phyloP scores from a whole-genome alignment of 2,888 invertebrate genomes.

The Agonopterix arenella region DNA sequence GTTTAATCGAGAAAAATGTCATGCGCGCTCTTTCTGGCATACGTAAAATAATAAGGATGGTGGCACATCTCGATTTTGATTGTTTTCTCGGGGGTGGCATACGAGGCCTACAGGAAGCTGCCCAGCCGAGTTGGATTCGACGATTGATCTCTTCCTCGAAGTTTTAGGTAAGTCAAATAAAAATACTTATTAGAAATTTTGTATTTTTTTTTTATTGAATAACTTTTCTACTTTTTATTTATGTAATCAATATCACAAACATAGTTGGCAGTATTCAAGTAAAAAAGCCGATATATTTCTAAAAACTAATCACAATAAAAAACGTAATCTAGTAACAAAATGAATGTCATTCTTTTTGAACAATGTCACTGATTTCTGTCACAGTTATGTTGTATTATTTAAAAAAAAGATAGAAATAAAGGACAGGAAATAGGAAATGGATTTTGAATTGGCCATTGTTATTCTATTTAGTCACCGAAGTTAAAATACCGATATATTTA shows the following conservation, averaged over 20 bases:
- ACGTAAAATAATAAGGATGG: too few relatives aligned
- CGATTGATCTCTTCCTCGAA: too few relatives aligned
- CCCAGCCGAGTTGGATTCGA: too few relatives aligned
- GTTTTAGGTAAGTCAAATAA: conserved; percentile 9
- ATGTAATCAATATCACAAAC: conserved; percentile 65
- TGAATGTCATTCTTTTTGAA: conserved; percentile 15
- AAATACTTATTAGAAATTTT: conserved; percentile 54
- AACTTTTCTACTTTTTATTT: conserved; percentile 52
- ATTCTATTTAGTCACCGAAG: conserved; percentile 14
- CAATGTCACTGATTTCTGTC: conserved; percentile 21
- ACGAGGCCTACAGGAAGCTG: too few relatives aligned
- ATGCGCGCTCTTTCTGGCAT: too few relatives aligned
- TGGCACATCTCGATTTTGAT: too few relatives aligned
- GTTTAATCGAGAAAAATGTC: too few relatives aligned
- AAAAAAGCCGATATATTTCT: conserved; percentile 62
- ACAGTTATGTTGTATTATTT: conserved; percentile 10
- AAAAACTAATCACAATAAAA: conserved; percentile 38
- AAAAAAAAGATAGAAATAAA: conserved; percentile 22
- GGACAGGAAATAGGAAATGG: conserved; percentile 49
- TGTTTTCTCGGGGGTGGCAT: too few relatives aligned
- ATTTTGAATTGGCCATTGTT: conserved; percentile 25
- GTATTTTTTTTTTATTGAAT: conserved; percentile 66
- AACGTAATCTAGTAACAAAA: conserved; percentile 11
- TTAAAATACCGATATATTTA: conserved; percentile 16
- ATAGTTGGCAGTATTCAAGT: conserved; percentile 65